Evolutionary conservation across 2,888 invertebrate genomes (phyloP), one percentile per base, ranked within the genome.

Genomic region (Scaptomyza cyrtandrae): DNA sequence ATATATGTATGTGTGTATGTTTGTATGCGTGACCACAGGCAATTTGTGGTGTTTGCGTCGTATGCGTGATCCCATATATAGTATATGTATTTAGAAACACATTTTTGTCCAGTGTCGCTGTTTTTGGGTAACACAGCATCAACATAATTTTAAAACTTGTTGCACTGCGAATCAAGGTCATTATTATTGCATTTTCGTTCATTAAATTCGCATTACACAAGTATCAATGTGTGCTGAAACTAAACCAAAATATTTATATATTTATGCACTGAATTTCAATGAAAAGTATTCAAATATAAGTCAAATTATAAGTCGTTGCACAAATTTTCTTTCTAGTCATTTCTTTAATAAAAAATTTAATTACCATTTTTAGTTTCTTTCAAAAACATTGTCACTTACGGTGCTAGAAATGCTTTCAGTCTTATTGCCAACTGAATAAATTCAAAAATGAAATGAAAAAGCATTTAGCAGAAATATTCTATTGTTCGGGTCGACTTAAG

Each of bases 91-190:
- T 75, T 58, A 58, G 60, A 60, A 57, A 45, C 56, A 56, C 44
- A 56, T 67, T 71, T 58, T 44, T 33, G 35, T 45, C 45, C 24
- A 29, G n/a, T 49, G 33, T 19, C 9, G 10, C 44, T 29, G 55
- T 53, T 63, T 53, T 31, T 24, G 16, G 39, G 3, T 43, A 46
- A 46, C 66, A 60, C n/a, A 59, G 45, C 16, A 55, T 72, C 19
- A 63, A 61, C 69, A 72, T 72, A 61, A 63, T 71, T 71, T 50
- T 59, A 37, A 75, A 16, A 60, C 75, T 75, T 75, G 72, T 73
- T 73, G 72, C 72, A 72, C 58, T 41, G 43, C 53, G 33, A 39
- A n/a, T 44, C 52, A 11, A 29, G 29, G 54, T 45, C 19, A 68
- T 74, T 61, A 75, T 60, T 55, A 52, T 71, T 58, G 45, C 44